Evolutionary conservation across 2,888 invertebrate species (phyloP).

Genomic region (Hypolimnas misippus): DNA sequence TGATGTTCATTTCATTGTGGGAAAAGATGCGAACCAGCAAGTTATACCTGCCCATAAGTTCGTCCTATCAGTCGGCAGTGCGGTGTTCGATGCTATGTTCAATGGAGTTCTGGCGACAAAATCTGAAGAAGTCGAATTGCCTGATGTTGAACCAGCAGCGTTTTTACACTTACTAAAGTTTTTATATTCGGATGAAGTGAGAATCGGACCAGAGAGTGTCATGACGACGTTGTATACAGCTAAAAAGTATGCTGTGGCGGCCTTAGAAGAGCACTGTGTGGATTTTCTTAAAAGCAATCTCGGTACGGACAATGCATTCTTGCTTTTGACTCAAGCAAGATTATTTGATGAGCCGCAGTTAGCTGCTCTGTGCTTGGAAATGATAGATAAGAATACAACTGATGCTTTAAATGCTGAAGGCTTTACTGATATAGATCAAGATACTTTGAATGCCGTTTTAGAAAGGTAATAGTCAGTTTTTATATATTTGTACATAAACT

Average conservation of each 20-base stretch:
- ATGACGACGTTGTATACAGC: conserved; percentile 94
- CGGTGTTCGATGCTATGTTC: conserved; percentile 95
- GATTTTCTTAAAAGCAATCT: conserved; percentile 90
- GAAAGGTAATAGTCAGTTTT: conserved; percentile 78
- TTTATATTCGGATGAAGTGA: conserved; percentile 92
- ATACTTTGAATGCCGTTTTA: conserved; percentile 90
- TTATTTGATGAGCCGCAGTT: conserved; percentile 93
- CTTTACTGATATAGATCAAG: conserved; percentile 92
- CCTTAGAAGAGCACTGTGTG: conserved; percentile 92
- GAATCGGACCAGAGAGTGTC: conserved; percentile 92
- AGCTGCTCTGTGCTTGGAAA: conserved; percentile 91
- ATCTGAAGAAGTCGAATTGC: conserved; percentile 89
- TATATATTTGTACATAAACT: no score
- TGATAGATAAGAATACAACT: conserved; percentile 92
- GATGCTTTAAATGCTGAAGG: conserved; percentile 92
- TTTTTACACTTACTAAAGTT: conserved; percentile 89
- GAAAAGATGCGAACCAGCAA: conserved; percentile 87
- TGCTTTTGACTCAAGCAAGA: conserved; percentile 90
- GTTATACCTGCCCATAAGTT: conserved; percentile 92
- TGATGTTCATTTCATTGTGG: conserved; percentile 92
- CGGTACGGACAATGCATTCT: conserved; percentile 92
- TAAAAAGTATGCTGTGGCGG: conserved; percentile 94
- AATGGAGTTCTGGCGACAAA: conserved; percentile 89
- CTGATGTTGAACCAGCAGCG: conserved; percentile 93
- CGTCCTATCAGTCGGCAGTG: conserved; percentile 91